Percentiles rank a stretch among this genome's conserved stretches.
Evolutionary conservation across 2,113 vertebrate genomes (phyloP).

Genomic region (Macroglossus sobrinus): DNA sequence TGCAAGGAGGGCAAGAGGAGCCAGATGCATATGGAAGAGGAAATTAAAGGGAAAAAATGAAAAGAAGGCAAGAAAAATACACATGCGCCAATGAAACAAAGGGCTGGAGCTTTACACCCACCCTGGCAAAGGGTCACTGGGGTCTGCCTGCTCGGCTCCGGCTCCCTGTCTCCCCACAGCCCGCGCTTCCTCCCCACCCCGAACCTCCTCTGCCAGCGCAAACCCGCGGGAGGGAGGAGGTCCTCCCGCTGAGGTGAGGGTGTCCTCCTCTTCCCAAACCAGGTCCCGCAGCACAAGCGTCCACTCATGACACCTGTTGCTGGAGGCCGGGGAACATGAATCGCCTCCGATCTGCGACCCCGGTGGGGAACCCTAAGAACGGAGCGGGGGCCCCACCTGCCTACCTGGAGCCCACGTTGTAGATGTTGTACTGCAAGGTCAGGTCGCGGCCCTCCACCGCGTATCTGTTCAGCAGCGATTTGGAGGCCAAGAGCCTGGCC

Average conservation of each 20-base stretch:
- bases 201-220: background rate
- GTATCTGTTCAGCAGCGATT: slow-evolving; percentile 93
- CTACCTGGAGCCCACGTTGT: slow-evolving; percentile 97
- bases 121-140: background rate
- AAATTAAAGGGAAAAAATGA: background rate
- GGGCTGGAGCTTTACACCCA: background rate
- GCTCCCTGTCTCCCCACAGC: background rate
- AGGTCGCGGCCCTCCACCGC: slow-evolving; percentile 96
- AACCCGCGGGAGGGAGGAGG: background rate
- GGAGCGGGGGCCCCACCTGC: background rate
- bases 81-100: background rate
- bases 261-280: background rate
- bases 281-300: background rate
- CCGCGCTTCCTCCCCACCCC: background rate
- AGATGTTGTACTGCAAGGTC: slow-evolving; percentile 97
- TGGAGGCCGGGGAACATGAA: background rate
- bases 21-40: background rate
- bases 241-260: background rate
- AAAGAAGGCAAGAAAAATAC: background rate
- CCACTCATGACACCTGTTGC: background rate
- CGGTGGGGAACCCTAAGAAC: background rate
- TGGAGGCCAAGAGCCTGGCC: slow-evolving; percentile 94
- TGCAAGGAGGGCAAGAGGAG: background rate
- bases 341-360: background rate
- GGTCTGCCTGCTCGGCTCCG: background rate